Conservation (phyloP, 2,888 invertebrate species). For the Drosophila cracens region DNA sequence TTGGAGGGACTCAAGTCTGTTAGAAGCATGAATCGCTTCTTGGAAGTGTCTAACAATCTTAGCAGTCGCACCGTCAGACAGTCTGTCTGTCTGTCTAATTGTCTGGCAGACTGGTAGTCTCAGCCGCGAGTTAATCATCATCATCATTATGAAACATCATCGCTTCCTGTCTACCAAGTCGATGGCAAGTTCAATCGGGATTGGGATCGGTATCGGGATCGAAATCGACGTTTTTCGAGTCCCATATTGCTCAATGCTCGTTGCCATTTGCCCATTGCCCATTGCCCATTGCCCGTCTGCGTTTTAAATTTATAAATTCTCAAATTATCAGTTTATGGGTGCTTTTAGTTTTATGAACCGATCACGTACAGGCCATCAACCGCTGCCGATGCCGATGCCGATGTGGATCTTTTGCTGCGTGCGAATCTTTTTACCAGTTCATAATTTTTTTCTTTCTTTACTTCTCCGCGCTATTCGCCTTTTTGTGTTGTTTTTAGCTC, state of each 20-base stretch:
- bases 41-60: slow-evolving; percentile 41
- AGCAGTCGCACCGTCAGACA: slow-evolving; percentile 7
- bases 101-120: slow-evolving; percentile 16
- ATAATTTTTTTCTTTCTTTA: slow-evolving; percentile 1
- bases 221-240: slow-evolving; percentile 37
- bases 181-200: slow-evolving; percentile 38
- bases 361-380: slow-evolving; percentile 78
- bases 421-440: slow-evolving; percentile 67
- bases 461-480: slow-evolving; percentile 5
- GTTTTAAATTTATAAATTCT: slow-evolving; percentile 78
- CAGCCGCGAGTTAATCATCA: slow-evolving; percentile 27
- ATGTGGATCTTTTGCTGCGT: slow-evolving; percentile 57
- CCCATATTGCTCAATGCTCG: slow-evolving; percentile 50
- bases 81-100: slow-evolving; percentile 2
- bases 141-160: slow-evolving; percentile 42
- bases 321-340: slow-evolving; percentile 79
- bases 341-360: slow-evolving; percentile 81
- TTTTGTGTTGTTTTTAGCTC: background rate
- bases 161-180: slow-evolving; percentile 59
- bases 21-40: slow-evolving; percentile 49
- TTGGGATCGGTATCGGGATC: slow-evolving; percentile 29
- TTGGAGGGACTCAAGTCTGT: slow-evolving; percentile 8
- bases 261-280: slow-evolving; percentile 33
- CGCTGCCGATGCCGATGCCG: slow-evolving; percentile 39
- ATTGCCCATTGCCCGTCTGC: slow-evolving; percentile 38